phyloP scores from a whole-genome alignment of 1,140 invertebrate species.

The Sarcophaga bullata region DNA sequence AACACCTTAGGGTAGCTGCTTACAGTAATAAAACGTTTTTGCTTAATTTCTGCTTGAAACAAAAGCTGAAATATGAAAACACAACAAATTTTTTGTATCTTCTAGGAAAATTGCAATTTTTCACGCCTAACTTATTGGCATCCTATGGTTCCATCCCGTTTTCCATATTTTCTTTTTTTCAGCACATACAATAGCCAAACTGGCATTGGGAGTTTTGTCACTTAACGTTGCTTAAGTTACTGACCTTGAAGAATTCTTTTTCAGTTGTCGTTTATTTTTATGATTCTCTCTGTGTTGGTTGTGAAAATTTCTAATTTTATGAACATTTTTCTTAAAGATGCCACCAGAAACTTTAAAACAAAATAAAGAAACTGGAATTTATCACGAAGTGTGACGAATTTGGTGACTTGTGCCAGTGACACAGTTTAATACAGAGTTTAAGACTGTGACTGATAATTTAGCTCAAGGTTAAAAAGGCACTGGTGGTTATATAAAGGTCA shows the following conservation, averaged over 20 bases:
- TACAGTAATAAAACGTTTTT: background rate
- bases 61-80: background rate
- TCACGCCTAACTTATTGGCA: constrained; percentile 30
- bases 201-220: no score
- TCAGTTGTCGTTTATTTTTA: background rate
- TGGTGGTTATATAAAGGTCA: background rate
- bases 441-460: background rate
- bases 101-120: constrained; percentile 31
- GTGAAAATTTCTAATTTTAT: constrained; percentile 26
- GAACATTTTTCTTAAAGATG: background rate
- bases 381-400: constrained; percentile 30
- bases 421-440: constrained; percentile 8
- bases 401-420: constrained; percentile 32
- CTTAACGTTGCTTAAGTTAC: background rate
- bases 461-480: background rate
- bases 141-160: constrained; percentile 11
- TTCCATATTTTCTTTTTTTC: background rate
- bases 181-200: no score
- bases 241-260: constrained; percentile 12
- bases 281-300: background rate
- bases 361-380: background rate
- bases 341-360: background rate
- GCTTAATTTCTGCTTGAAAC: background rate
- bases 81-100: background rate
- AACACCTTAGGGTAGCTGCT: constrained; percentile 23